phyloP scores from a whole-genome alignment of 1,140 invertebrate species.

The Tachypleus tridentatus region DNA sequence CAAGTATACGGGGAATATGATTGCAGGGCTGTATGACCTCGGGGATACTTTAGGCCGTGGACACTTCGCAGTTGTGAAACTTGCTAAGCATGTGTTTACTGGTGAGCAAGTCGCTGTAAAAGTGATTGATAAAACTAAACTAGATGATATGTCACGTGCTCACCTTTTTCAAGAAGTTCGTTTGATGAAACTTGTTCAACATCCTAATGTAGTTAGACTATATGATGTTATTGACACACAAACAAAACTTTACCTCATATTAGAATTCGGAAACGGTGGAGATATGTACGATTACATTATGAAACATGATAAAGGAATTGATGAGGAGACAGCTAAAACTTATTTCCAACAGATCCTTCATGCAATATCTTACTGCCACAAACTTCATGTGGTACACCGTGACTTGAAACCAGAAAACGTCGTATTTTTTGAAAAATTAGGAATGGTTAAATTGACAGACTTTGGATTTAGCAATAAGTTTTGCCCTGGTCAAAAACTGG shows the following conservation, averaged over 20 bases:
- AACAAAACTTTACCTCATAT: constrained; percentile 80
- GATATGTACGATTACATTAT: constrained; percentile 99
- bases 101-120: constrained; percentile 55
- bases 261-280: constrained; percentile 96
- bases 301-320: constrained; percentile 69
- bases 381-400: constrained; percentile 80
- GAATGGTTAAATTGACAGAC: constrained; percentile 95
- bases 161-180: constrained; percentile 73
- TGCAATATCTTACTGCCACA: constrained; percentile 96
- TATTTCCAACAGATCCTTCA: constrained; percentile 56
- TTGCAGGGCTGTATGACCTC: constrained; percentile 91
- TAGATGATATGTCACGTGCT: constrained; percentile 89
- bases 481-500: constrained; percentile 90
- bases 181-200: constrained; percentile 98
- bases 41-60: constrained; percentile 83
- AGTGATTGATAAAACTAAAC: constrained; percentile 94
- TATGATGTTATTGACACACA: constrained; percentile 98
- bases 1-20: constrained; percentile 52
- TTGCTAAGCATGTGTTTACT: constrained; percentile 96
- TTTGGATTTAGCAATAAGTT: constrained; percentile 96
- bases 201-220: constrained; percentile 94
- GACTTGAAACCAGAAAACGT: constrained; percentile 99
- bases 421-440: constrained; percentile 94
- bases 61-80: constrained; percentile 98
- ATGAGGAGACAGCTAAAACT: constrained; percentile 62